Conservation (phyloP, 2,888 invertebrate species). For the Lasioglossum leucozonium region DNA sequence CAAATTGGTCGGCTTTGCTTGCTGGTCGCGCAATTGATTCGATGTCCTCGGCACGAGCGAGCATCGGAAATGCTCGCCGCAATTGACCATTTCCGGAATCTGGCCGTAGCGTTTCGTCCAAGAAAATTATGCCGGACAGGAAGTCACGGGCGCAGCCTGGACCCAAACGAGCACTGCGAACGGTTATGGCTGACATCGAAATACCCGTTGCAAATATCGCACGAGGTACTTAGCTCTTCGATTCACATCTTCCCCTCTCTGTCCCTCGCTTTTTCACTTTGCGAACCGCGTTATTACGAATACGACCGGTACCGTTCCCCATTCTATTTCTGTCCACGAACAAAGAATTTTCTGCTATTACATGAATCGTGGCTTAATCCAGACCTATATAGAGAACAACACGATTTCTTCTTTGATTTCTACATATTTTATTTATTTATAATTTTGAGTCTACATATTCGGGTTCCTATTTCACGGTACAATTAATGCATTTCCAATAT, state of each 20-base stretch:
- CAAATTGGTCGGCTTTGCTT: constrained; percentile 34
- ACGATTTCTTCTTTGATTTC: neutral
- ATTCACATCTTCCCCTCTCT: constrained; percentile 32
- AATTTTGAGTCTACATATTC: too few relatives aligned
- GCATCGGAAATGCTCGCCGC: constrained; percentile 40
- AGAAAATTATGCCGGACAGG: constrained; percentile 65
- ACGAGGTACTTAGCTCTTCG: constrained; percentile 48
- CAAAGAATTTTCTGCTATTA: neutral
- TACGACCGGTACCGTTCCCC: neutral
- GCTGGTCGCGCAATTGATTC: constrained; percentile 49
- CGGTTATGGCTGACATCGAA: constrained; percentile 67
- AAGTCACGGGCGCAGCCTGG: constrained; percentile 58
- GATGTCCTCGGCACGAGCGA: constrained; percentile 39
- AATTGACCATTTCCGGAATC: constrained; percentile 62
- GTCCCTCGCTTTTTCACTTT: constrained; percentile 8
- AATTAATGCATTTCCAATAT: neutral
- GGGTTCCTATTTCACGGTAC: neutral
- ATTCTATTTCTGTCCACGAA: neutral
- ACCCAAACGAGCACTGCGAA: constrained; percentile 62
- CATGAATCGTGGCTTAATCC: too few relatives aligned
- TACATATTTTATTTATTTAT: too few relatives aligned
- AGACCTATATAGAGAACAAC: neutral
- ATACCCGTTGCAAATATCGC: constrained; percentile 65
- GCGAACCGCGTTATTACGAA: neutral
- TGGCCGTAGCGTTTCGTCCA: constrained; percentile 47